These are phyloP conservation scores for Camptogramma bilineatum DNA, from an alignment of 2,888 invertebrate species.

Conservation along the genomic window DNA sequence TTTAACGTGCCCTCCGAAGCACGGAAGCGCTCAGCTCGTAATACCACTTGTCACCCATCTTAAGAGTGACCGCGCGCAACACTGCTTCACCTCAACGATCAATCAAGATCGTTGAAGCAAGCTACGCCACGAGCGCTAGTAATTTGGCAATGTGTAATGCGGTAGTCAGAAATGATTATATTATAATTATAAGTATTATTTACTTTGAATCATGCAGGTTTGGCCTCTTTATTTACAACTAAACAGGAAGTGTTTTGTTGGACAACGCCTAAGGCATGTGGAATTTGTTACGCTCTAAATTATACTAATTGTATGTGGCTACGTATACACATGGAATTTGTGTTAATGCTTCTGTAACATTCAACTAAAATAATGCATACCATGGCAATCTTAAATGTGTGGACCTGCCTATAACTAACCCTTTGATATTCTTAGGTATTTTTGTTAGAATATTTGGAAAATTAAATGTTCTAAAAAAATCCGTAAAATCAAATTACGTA, in stretches of 20 bases:
- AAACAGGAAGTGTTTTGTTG: constrained; percentile 20
- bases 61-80: no score
- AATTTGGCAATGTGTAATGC: no score
- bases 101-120: no score
- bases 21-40: no score
- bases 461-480: no score
- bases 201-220: neutral
- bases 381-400: neutral
- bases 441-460: no score
- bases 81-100: no score
- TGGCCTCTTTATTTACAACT: constrained; percentile 9
- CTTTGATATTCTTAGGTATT: neutral
- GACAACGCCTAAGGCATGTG: constrained; percentile 9
- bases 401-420: neutral
- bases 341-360: neutral
- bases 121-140: no score
- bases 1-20: no score
- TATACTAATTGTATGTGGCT: neutral
- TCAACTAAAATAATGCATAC: neutral
- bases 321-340: neutral
- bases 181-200: neutral
- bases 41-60: no score
- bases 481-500: no score
- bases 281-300: constrained; percentile 1
- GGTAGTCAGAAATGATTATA: no score